A percentile compares a stretch with the other conserved stretches of the same genome.
Evolutionary conservation across 2,888 invertebrate genomes (phyloP).

Genomic region (Oxytorus armatus): DNA sequence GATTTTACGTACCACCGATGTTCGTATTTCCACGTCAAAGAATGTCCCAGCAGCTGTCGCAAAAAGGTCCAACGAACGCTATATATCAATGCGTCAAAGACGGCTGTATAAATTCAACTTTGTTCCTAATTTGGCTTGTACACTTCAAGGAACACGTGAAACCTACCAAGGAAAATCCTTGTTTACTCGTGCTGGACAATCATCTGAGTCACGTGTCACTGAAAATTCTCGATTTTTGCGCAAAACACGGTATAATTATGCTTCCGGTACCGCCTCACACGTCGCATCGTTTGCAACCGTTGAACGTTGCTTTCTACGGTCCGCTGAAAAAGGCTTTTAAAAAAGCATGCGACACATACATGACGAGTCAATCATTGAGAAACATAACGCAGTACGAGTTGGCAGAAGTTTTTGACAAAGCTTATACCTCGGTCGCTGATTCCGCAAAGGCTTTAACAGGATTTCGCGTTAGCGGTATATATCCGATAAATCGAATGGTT

Average conservation of each 20-base stretch:
- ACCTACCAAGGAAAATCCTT: conserved; percentile 77
- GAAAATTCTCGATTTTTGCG: conserved; percentile 66
- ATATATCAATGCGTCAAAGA: conserved; percentile 77
- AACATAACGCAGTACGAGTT: conserved; percentile 68
- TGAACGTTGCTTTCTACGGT: conserved; percentile 72
- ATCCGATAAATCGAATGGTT: conserved; percentile 62
- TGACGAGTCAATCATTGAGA: conserved; percentile 58
- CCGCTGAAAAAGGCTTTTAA: conserved; percentile 71
- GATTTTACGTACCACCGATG: conserved; percentile 83
- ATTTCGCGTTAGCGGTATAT: conserved; percentile 63
- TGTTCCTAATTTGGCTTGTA: conserved; percentile 64
- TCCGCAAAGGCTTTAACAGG: conserved; percentile 60
- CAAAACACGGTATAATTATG: conserved; percentile 69
- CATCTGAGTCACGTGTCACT: conserved; percentile 75
- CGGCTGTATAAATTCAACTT: conserved; percentile 72
- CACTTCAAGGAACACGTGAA: conserved; percentile 76
- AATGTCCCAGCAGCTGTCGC: conserved; percentile 80
- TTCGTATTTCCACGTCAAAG: conserved; percentile 84
- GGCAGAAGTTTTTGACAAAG: conserved; percentile 64
- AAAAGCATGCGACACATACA: conserved; percentile 67
- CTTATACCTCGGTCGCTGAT: conserved; percentile 59
- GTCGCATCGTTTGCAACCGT: conserved; percentile 72
- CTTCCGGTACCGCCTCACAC: conserved; percentile 75
- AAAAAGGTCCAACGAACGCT: conserved; percentile 81
- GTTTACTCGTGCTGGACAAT: conserved; percentile 77